Evolutionary conservation across 2,797 vertebrate species (phyloP).

Genomic region (Bradypodion ventrale): DNA sequence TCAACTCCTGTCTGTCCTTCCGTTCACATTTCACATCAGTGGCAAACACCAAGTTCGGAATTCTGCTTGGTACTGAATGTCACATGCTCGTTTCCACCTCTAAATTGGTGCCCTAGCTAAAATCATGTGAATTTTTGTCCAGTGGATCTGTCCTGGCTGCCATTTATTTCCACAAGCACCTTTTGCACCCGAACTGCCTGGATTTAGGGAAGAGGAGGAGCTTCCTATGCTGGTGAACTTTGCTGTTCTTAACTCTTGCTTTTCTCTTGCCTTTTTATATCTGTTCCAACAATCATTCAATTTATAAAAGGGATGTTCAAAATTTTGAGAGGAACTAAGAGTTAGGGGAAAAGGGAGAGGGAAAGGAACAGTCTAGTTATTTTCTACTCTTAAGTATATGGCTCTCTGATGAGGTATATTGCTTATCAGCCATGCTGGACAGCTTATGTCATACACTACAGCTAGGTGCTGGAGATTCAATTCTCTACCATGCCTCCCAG

Average conservation of each 20-base stretch:
- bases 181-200: not conserved
- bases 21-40: not conserved
- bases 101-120: not conserved
- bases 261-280: not conserved
- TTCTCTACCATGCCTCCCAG: too few relatives aligned
- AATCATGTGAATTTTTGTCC: not conserved
- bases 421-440: not conserved
- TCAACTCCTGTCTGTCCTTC: too few relatives aligned
- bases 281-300: not conserved
- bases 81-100: not conserved
- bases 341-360: not conserved
- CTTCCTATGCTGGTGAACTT: not conserved
- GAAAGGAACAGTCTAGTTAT: not conserved
- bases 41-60: not conserved
- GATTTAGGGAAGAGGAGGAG: not conserved
- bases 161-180: not conserved
- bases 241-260: not conserved
- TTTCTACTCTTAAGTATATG: not conserved
- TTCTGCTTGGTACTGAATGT: not conserved
- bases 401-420: not conserved
- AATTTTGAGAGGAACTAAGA: not conserved
- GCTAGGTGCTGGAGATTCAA: too few relatives aligned
- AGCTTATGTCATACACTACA: too few relatives aligned
- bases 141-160: not conserved
- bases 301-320: not conserved